phyloP scores from a whole-genome alignment of 1,140 invertebrate species.

The Doryteuthis pealeii region DNA sequence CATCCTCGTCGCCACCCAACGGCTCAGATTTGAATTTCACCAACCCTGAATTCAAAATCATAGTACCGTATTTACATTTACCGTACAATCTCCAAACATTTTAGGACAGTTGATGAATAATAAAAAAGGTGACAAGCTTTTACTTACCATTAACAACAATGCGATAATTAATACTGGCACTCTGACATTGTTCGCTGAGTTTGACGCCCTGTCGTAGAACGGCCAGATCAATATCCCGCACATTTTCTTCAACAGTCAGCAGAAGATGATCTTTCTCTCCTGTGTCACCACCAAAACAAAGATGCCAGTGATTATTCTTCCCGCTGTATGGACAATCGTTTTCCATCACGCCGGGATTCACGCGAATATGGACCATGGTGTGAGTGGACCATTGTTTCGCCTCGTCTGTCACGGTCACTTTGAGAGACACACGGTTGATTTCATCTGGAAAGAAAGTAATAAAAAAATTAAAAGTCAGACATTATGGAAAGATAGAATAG shows the following conservation, averaged over 20 bases:
- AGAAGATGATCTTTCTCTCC: background rate
- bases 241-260: background rate
- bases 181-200: background rate
- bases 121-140: no score
- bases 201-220: background rate
- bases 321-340: background rate
- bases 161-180: background rate
- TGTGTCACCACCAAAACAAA: background rate
- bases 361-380: background rate
- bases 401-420: background rate
- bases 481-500: no score
- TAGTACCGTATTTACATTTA: no score
- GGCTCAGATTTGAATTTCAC: no score
- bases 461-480: no score
- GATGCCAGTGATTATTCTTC: background rate
- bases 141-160: background rate
- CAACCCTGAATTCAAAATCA: no score
- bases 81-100: no score
- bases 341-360: background rate
- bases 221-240: background rate
- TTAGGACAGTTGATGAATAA: no score
- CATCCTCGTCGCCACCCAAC: no score
- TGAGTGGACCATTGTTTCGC: background rate
- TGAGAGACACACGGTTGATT: background rate
- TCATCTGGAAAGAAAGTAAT: no score